Conservation (phyloP, 30 jellyfish, hydroid and myxozoan species). For the Nemopilema nomurai region DNA sequence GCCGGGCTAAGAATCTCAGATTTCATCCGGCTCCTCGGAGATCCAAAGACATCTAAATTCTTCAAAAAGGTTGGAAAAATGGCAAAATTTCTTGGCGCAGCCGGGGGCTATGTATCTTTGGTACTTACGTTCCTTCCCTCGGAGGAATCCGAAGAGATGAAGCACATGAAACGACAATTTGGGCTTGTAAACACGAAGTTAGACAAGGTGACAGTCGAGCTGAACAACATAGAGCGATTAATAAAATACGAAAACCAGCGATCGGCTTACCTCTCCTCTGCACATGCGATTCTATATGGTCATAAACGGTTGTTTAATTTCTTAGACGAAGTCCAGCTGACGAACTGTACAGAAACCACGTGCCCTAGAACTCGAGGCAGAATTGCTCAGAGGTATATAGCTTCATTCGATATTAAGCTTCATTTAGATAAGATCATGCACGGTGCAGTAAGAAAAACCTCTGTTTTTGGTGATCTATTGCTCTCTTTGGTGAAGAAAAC, state of each 20-base stretch:
- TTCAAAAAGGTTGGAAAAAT: slow-evolving; percentile 11
- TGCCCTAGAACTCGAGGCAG: slow-evolving; percentile 24
- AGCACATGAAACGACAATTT: slow-evolving; percentile 37
- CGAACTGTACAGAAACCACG: slow-evolving; percentile 1
- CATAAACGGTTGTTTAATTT: slow-evolving; percentile 14
- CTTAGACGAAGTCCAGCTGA: slow-evolving; percentile 8
- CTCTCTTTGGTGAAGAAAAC: slow-evolving; percentile 11
- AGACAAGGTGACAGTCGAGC: slow-evolving; percentile 20
- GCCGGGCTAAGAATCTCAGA: slow-evolving; percentile 3
- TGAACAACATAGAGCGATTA: slow-evolving; percentile 11
- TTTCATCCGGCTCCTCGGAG: slow-evolving; percentile 3
- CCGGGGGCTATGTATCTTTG: slow-evolving; percentile 34
- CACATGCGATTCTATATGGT: slow-evolving; percentile 9
- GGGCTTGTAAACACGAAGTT: slow-evolving; percentile 39
- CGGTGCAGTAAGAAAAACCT: slow-evolving; percentile 14
- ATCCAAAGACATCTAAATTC: slow-evolving; percentile 4
- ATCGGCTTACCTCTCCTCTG: slow-evolving; percentile 17
- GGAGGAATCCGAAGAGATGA: slow-evolving; percentile 43
- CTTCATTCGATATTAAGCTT: background rate
- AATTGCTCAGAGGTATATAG: slow-evolving; percentile 22
- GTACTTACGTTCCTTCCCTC: slow-evolving; percentile 24
- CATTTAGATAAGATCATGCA: slow-evolving; percentile 15
- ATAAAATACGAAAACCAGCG: slow-evolving; percentile 28
- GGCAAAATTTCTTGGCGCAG: slow-evolving; percentile 45
- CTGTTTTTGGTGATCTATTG: slow-evolving; percentile 46